Evolutionary conservation across 1,140 invertebrate genomes (phyloP).

Genomic region (Bombyx mori): DNA sequence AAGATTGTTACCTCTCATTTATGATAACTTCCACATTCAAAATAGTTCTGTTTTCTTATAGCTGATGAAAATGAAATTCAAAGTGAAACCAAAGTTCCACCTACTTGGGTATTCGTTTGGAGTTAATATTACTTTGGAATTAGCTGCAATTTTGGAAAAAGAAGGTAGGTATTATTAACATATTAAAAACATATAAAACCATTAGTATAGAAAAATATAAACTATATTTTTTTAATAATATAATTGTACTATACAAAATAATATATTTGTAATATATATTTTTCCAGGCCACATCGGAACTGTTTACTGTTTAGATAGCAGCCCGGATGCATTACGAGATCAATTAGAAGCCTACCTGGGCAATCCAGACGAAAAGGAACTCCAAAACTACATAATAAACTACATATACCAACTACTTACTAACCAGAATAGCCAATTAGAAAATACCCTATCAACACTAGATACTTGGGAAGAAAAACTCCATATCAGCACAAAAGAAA

Average conservation of each 20-base stretch:
- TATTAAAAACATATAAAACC: too few relatives aligned
- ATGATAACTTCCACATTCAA: neutral
- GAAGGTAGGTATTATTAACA: slow-evolving; percentile 11
- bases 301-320: slow-evolving; percentile 21
- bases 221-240: neutral
- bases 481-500: too few relatives aligned
- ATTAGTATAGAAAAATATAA: neutral
- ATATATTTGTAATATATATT: neutral
- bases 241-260: neutral
- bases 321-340: slow-evolving; percentile 16
- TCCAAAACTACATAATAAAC: slow-evolving; percentile 10
- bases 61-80: slow-evolving; percentile 9
- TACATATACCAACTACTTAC: slow-evolving; percentile 14
- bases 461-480: too few relatives aligned
- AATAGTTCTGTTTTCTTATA: slow-evolving; percentile 5
- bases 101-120: slow-evolving; percentile 16
- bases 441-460: too few relatives aligned
- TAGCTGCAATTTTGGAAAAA: slow-evolving; percentile 14
- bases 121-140: slow-evolving; percentile 13
- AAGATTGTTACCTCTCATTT: too few relatives aligned
- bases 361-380: slow-evolving; percentile 5
- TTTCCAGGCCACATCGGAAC: slow-evolving; percentile 17
- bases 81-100: slow-evolving; percentile 14
- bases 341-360: slow-evolving; percentile 17
- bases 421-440: slow-evolving; percentile 6